phyloP scores from a whole-genome alignment of 2,888 invertebrate species.

The Aricia artaxerxes region DNA sequence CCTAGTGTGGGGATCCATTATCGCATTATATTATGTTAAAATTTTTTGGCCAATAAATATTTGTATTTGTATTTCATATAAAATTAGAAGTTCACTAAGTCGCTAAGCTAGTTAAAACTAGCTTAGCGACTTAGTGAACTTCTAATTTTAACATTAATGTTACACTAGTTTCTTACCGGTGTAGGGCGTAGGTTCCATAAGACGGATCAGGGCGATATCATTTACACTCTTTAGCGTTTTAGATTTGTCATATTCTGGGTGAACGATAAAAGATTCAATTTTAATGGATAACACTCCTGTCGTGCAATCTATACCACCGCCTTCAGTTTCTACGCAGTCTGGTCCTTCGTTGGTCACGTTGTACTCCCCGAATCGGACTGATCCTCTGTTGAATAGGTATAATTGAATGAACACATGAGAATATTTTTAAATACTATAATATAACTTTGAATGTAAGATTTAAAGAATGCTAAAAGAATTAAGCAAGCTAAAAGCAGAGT shows the following conservation, averaged over 20 bases:
- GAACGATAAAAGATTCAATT: conserved; percentile 63
- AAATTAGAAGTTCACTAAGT: too few species aligned
- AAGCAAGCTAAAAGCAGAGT: too few species aligned
- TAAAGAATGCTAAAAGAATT: too few species aligned
- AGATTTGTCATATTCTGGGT: conserved; percentile 58
- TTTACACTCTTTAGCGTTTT: conserved; percentile 42
- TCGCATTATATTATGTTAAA: too few species aligned
- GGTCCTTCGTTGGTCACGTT: conserved; percentile 55
- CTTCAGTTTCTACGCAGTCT: conserved; percentile 61
- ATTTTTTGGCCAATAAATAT: too few species aligned
- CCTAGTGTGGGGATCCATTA: too few species aligned
- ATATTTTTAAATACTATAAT: too few species aligned
- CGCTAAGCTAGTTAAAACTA: too few species aligned
- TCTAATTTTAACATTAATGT: too few species aligned
- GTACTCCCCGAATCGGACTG: conserved; percentile 71
- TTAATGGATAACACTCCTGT: conserved; percentile 57
- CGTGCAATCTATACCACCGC: conserved; percentile 62
- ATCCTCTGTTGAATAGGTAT: conserved; percentile 40
- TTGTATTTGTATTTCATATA: too few species aligned
- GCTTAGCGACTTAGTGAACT: too few species aligned
- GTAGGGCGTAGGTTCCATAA: conserved; percentile 59
- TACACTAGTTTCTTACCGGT: conserved; percentile 54
- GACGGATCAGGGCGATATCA: conserved; percentile 73
- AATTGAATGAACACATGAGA: neutral
- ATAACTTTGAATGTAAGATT: too few species aligned